Conservation (phyloP, 2,888 invertebrate species). For the Coenonympha glycerion region DNA sequence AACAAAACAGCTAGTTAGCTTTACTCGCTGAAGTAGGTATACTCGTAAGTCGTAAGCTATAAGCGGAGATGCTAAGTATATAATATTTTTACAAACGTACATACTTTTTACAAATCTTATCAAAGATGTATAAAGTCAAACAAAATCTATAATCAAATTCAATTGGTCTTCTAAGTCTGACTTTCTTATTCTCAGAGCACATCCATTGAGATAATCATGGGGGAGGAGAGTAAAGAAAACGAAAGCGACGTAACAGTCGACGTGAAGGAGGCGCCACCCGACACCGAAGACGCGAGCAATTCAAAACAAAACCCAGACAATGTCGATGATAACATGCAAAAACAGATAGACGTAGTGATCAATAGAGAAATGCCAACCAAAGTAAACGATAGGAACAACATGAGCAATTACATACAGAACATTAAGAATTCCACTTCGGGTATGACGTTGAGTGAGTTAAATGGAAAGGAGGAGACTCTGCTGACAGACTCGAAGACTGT, state of each 20-base stretch:
- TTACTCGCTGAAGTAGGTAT: too few species aligned
- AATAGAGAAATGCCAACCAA: conserved; percentile 25
- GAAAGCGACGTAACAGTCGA: conserved; percentile 12
- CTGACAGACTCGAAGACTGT: conserved; percentile 55
- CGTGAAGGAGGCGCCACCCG: not conserved
- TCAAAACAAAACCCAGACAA: too few species aligned
- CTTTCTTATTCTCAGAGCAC: too few species aligned
- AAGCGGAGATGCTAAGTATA: too few species aligned
- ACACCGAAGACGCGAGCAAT: conserved; percentile 11
- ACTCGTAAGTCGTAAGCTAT: too few species aligned
- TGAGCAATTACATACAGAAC: conserved; percentile 53
- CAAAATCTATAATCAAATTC: too few species aligned
- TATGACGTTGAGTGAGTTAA: conserved; percentile 34
- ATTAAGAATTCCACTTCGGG: conserved; percentile 48
- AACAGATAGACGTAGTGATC: conserved; percentile 23
- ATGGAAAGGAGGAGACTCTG: conserved; percentile 45
- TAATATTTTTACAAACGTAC: too few species aligned
- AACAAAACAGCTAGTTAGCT: too few species aligned
- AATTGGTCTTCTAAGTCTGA: too few species aligned
- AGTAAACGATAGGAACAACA: conserved; percentile 26
- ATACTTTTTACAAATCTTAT: too few species aligned
- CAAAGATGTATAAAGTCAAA: too few species aligned
- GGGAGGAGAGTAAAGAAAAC: conserved; percentile 29
- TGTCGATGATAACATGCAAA: conserved; percentile 26
- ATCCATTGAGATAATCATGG: conserved; percentile 36